Base-by-base conservation (phyloP, 2,113 vertebrate genomes). In the Campylorhamphus procurvoides region DNA sequence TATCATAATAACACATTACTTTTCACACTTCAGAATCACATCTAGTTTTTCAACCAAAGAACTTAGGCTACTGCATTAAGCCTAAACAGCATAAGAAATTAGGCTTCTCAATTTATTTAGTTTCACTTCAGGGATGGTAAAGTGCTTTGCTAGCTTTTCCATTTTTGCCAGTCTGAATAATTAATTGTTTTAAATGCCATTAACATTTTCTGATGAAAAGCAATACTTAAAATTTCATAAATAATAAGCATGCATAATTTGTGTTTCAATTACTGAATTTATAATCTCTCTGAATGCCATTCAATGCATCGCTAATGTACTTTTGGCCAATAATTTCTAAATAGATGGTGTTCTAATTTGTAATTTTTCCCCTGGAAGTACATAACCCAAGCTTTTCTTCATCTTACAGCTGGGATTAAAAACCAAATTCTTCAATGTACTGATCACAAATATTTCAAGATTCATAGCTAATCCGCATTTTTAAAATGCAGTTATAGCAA, bases 181-280 rank as follows among this genome's bases (percentile, higher is more conserved):
- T 98, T 95, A 94, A 97, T 97, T 95, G 73, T 92, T 97, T 97
- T 95, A 97, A 97, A 96, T 90, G 50, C 29, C 88, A 97, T 96
- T 93, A 95, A 96, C 94, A 97, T 97, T 97, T 97, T 87, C 96
- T 96, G 78, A 97, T 87, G 93, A 96, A 96, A 79, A 97, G 86
- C 75, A 96, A 93, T 95, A 92, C 86, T 98, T 97, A 97, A 97
- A 97, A 95, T 96, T 97, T 95, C 90, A 98, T 97, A 97, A 98
- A 97, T 96, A 97, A 87, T 95, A 96, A 87, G 27, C 66, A 90
- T 95, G 78, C 71, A 96, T 97, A 93, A 97, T 97, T 94, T 96
- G 89, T 94, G 60, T 84, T 95, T 63, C 84, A 97, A 93, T 95
- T 97, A 97, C 63, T 90, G 97, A 95, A 95, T 96, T 94, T 90